phyloP scores from a whole-genome alignment of 2,797 vertebrate species.

The Gorsachius magnificus region DNA sequence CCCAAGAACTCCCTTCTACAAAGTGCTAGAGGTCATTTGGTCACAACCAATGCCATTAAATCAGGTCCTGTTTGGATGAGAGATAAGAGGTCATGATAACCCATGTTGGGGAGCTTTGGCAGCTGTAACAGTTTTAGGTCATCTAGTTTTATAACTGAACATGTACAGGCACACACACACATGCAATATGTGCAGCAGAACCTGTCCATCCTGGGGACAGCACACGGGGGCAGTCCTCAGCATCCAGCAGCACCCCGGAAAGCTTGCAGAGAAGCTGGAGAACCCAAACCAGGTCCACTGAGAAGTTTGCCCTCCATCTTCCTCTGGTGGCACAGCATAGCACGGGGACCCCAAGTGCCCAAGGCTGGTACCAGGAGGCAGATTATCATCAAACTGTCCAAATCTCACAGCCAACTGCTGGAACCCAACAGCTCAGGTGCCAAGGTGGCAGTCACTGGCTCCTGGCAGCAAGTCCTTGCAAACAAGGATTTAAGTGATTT shows the following conservation, averaged over 20 bases:
- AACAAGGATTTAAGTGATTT: neutral
- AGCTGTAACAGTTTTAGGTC: neutral
- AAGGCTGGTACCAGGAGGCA: neutral
- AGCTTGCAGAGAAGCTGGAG: neutral
- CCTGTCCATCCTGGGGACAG: neutral
- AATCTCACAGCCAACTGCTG: neutral
- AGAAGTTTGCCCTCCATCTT: neutral
- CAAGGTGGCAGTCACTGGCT: neutral
- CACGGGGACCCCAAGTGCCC: neutral
- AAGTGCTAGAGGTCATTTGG: neutral
- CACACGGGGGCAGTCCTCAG: neutral
- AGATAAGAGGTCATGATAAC: neutral
- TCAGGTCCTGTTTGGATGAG: neutral
- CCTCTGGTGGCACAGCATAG: neutral
- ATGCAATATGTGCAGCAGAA: neutral
- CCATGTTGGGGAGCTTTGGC: neutral
- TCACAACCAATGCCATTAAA: neutral
- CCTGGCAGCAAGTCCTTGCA: neutral
- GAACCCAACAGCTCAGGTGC: neutral
- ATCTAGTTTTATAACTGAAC: neutral
- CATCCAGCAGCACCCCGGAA: neutral
- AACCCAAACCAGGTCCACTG: neutral
- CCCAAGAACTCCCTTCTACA: neutral
- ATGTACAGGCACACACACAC: neutral
- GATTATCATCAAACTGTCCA: neutral